These are phyloP conservation scores for Trichomycterus rosablanca DNA, from an alignment of 2,113 vertebrate species.

Conservation along the genomic window DNA sequence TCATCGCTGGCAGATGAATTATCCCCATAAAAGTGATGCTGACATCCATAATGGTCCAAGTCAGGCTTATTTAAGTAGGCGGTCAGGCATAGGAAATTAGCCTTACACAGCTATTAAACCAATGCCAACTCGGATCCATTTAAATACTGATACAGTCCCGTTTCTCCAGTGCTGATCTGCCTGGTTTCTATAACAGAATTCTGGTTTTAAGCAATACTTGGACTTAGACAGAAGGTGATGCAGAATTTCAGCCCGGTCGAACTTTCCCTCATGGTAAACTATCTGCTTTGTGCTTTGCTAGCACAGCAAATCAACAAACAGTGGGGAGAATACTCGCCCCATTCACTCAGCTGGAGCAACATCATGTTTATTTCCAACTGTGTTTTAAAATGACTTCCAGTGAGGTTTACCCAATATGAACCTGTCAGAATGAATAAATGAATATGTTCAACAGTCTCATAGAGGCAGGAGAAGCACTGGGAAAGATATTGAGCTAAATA, in stretches of 20 bases:
- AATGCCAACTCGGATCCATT: constrained; percentile 25
- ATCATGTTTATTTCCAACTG: constrained; percentile 18
- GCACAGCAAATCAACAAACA: too few relatives aligned
- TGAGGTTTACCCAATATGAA: neutral
- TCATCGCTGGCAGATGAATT: constrained; percentile 44
- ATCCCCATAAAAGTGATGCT: constrained; percentile 39
- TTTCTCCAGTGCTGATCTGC: neutral
- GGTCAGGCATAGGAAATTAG: constrained; percentile 42
- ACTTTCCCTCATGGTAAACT: too few relatives aligned
- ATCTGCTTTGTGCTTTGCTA: too few relatives aligned
- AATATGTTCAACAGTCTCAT: neutral
- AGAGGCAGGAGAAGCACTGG: too few relatives aligned
- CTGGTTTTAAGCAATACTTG: too few relatives aligned
- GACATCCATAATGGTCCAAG: constrained; percentile 40
- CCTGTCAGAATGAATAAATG: neutral
- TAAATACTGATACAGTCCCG: constrained; percentile 4
- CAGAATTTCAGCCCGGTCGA: too few relatives aligned
- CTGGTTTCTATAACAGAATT: too few relatives aligned
- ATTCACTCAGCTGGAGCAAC: too few relatives aligned
- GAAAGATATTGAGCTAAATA: constrained; percentile 13
- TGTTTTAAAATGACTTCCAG: constrained; percentile 1
- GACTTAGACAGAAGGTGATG: too few relatives aligned
- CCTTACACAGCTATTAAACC: constrained; percentile 34
- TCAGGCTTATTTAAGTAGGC: constrained; percentile 45
- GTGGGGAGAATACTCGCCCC: too few relatives aligned